phyloP scores from a whole-genome alignment of 2,113 vertebrate genomes.

The Festucalex cinctus region DNA sequence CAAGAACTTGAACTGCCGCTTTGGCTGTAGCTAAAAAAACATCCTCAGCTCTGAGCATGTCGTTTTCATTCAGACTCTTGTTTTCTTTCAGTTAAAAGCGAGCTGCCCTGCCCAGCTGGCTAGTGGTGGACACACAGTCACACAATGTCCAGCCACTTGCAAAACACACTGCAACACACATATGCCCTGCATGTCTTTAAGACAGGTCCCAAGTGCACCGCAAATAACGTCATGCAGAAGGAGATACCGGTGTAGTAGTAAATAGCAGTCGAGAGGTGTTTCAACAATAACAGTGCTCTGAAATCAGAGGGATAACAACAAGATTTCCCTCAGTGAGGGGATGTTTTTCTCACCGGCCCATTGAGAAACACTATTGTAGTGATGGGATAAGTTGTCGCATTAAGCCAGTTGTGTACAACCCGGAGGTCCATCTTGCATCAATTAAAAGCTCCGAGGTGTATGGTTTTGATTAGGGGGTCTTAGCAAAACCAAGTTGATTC shows the following conservation, averaged over 20 bases:
- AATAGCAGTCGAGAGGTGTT: conserved; percentile 57
- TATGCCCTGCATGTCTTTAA: conserved; percentile 20
- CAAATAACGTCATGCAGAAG: conserved; percentile 44
- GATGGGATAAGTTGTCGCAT: conserved; percentile 78
- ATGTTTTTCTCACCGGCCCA: conserved; percentile 61
- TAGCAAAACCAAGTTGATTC: conserved; percentile 80
- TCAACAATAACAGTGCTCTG: conserved; percentile 64
- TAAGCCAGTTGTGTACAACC: conserved; percentile 72
- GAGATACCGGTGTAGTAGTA: conserved; percentile 47
- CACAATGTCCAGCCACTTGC: conserved; percentile 52
- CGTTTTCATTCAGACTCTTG: conserved; percentile 69
- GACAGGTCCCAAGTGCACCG: conserved; percentile 24
- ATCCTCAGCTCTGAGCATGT: conserved; percentile 67
- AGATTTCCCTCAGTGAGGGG: conserved; percentile 55
- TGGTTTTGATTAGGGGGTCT: conserved; percentile 75
- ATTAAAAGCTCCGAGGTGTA: conserved; percentile 73
- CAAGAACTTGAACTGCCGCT: conserved; percentile 60
- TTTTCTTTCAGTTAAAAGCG: conserved; percentile 69
- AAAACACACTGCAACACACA: conserved; percentile 48
- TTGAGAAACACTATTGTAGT: conserved; percentile 72
- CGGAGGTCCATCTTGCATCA: conserved; percentile 81
- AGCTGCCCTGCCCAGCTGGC: conserved; percentile 61
- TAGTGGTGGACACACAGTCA: conserved; percentile 55
- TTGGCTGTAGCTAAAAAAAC: conserved; percentile 67
- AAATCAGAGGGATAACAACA: conserved; percentile 66